Percentiles rank a stretch among this genome's conserved stretches.
These are phyloP conservation scores for Lingula anatina DNA, from an alignment of 2,888 invertebrate species.

Conservation along the genomic window DNA sequence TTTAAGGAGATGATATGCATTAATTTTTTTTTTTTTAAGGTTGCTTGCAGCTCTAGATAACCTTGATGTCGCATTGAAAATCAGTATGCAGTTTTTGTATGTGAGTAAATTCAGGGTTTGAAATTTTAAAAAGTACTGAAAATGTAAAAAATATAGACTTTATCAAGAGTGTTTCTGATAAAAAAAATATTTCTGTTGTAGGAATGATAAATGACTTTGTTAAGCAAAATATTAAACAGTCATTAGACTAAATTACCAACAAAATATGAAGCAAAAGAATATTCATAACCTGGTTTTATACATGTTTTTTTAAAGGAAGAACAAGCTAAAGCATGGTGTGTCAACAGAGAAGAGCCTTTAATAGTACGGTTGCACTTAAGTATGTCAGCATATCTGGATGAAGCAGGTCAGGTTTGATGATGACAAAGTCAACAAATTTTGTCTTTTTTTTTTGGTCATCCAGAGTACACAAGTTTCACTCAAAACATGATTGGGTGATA, in stretches of 20 bases:
- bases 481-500: no score
- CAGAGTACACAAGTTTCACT: no score
- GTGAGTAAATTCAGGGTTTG: no score
- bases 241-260: not conserved
- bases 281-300: not conserved
- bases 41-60: slow-evolving; percentile 30
- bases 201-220: not conserved
- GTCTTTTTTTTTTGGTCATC: no score
- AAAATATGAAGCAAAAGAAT: not conserved
- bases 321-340: slow-evolving; percentile 34
- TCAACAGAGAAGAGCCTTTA: slow-evolving; percentile 25
- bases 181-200: not conserved
- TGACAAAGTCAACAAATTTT: not conserved
- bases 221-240: not conserved
- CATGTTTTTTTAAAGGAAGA: slow-evolving; percentile 17
- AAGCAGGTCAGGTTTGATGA: slow-evolving; percentile 17
- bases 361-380: slow-evolving; percentile 29
- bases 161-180: no score
- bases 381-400: slow-evolving; percentile 28
- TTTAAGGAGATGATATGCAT: no score
- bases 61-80: slow-evolving; percentile 32
- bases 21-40: slow-evolving; percentile 12
- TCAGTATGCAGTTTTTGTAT: slow-evolving; percentile 20
- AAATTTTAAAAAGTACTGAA: no score
- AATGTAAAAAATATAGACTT: no score